A percentile compares a stretch with the other conserved stretches of the same genome.
Evolutionary conservation across 2,113 vertebrate genomes (phyloP).

Genomic region (Alosa alosa): DNA sequence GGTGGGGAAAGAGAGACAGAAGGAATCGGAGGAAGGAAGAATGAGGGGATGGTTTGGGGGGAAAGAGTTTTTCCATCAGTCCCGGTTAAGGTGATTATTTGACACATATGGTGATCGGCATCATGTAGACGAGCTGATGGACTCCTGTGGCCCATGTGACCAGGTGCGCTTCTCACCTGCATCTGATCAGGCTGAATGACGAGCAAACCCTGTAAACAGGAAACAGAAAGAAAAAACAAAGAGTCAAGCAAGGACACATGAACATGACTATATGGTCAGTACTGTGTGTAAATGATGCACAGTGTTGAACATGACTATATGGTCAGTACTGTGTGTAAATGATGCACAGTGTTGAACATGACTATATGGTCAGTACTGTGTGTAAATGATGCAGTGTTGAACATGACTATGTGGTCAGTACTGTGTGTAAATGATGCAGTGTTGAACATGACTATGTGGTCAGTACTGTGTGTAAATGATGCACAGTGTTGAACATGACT

Average conservation of each 20-base stretch:
- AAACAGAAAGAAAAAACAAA: constrained; percentile 18
- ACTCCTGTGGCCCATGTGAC: neutral
- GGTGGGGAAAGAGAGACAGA: neutral
- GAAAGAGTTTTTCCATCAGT: neutral
- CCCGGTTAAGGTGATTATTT: neutral
- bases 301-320: too few relatives aligned
- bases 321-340: too few relatives aligned
- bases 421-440: too few relatives aligned
- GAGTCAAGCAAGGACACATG: neutral
- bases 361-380: too few relatives aligned
- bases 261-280: neutral
- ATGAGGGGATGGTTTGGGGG: neutral
- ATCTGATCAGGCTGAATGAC: constrained; percentile 90
- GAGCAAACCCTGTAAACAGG: constrained; percentile 73
- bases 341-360: too few relatives aligned
- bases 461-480: too few relatives aligned
- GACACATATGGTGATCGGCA: neutral
- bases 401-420: too few relatives aligned
- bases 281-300: neutral
- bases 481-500: too few relatives aligned
- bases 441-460: too few relatives aligned
- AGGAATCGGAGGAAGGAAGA: neutral
- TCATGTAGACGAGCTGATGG: neutral
- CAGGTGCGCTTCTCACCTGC: constrained; percentile 78
- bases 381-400: too few relatives aligned